Base-by-base conservation (phyloP, 2,797 vertebrate genomes). In the Gephyroberyx darwinii region DNA sequence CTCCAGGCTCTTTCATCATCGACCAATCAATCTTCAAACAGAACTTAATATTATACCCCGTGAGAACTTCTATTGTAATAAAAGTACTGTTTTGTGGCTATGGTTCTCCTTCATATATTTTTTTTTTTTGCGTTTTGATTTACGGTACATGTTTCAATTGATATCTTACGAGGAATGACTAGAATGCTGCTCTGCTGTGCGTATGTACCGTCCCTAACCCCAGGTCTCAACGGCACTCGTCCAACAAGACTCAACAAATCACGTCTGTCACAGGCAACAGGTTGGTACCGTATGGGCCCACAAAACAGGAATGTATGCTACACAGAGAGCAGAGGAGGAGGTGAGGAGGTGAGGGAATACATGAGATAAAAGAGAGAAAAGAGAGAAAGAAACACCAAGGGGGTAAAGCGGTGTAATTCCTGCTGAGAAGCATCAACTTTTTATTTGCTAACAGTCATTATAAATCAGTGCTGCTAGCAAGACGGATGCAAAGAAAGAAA, bases 231-330 rank as follows among this genome's bases (percentile, higher is more conserved):
- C n/a, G 9, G 63, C 56, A 4, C 22, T 48, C 41, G 1, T 76
- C 73, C 75, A 78, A 16, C 60, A 26, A 78, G 45, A 64, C 48
- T 51, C 69, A 8, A 77, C 77, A 91, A 87, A 82, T 88, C 82
- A 72, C 19, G 3, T 30, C 62, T 50, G 67, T 77, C 72, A 65
- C 22, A 51, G 62, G 54, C 4, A 70, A 55, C 79, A 83, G 72
- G 75, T 80, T 82, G 73, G 66, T 77, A 67, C 80, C 63, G 9
- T 65, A 78, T 74, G 62, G 68, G 35, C 20, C 33, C 47, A 1
- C 33, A 43, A 37, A 48, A 20, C 52, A 68, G 66, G 56, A 78
- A 74, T 72, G 76, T 75, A 50, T 69, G 65, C 43, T 12, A 8
- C 4, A 35, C 39, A 31, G 48, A 70, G 45, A 35, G 20, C 1